Percentiles rank a stretch among this genome's conserved stretches.
These are phyloP conservation scores for Toxotes lorentzi DNA, from an alignment of 2,797 vertebrate species.

Conservation along the genomic window DNA sequence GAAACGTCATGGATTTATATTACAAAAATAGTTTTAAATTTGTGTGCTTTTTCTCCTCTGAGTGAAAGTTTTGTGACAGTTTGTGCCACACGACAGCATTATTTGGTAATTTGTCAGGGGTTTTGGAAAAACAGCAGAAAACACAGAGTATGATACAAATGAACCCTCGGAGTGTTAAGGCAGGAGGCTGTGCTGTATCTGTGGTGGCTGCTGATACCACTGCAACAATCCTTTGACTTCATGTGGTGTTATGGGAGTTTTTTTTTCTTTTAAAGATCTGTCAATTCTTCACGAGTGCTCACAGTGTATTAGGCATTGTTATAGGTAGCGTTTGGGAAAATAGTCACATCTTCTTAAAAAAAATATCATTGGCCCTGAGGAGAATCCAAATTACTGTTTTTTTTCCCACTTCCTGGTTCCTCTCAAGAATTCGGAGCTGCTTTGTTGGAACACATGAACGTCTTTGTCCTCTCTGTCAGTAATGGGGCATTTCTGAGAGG, in stretches of 20 bases:
- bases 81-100: conserved; percentile 50
- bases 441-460: conserved; percentile 18
- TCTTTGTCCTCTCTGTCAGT: conserved; percentile 30
- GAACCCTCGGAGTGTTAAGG: conserved; percentile 77
- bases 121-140: conserved; percentile 38
- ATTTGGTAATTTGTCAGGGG: conserved; percentile 68
- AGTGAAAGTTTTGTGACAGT: conserved; percentile 57
- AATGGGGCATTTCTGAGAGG: conserved; percentile 56
- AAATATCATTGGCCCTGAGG: conserved; percentile 72
- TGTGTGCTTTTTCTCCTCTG: conserved; percentile 74
- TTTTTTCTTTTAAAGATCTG: conserved; percentile 53
- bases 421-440: conserved; percentile 36
- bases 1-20: conserved; percentile 50
- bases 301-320: conserved; percentile 75
- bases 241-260: conserved; percentile 48
- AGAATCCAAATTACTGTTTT: conserved; percentile 49
- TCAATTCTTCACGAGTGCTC: conserved; percentile 63
- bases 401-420: conserved; percentile 46
- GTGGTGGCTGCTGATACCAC: conserved; percentile 64
- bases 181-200: conserved; percentile 68
- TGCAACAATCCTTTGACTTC: conserved; percentile 73
- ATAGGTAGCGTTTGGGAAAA: conserved; percentile 53
- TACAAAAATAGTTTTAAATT: conserved; percentile 78
- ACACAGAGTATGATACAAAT: conserved; percentile 53
- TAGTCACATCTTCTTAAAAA: conserved; percentile 47